Evolutionary conservation across 2,888 invertebrate species (phyloP), one percentile per base, ranked within the genome.

Genomic region (Trichogramma evanescens): DNA sequence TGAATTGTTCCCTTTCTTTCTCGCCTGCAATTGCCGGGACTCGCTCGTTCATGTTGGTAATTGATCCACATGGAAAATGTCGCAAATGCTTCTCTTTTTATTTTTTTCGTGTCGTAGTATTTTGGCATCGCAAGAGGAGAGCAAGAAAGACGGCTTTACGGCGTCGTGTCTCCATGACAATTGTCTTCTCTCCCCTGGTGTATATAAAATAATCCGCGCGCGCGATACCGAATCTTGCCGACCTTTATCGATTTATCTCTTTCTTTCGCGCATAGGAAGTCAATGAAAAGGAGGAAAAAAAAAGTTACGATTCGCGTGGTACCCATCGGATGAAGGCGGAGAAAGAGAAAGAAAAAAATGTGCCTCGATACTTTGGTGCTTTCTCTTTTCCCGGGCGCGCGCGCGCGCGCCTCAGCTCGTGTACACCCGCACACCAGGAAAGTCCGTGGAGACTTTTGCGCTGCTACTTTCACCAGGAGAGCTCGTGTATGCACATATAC

Each of bases 371-470:
- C 26, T 26, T 26, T 26, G 26, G 26, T 10, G 62, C 62, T 64
- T 64, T 64, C 64, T 64, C 64, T 64, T 64, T 58, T 50, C 57
- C 61, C 55, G 39, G 13, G 43, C 45, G 50, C 8, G 42, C 8
- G 42, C 10, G 43, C n/a, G n/a, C 39, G 13, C 43, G 54, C 54
- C 50, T 49, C 48, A 44, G 38, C 42, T 10, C 41, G 58, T 43
- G 51, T 50, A 59, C 58, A 56, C 62, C 56, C 57, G 58, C 52
- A 10, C 39, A 50, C 56, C 56, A 26, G 26, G 26, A 56, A 26
- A 26, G 26, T 60, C 53, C 44, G 56, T 57, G 59, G 62, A 59
- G 26, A 26, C 26, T 26, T 26, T 26, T 26, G 26, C 26, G 26
- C 26, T 26, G 26, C 26, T 26, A 26, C 26, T 26, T 38, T 4